Evolutionary conservation across 2,113 vertebrate species (phyloP).

Genomic region (Psittacara wagleri): DNA sequence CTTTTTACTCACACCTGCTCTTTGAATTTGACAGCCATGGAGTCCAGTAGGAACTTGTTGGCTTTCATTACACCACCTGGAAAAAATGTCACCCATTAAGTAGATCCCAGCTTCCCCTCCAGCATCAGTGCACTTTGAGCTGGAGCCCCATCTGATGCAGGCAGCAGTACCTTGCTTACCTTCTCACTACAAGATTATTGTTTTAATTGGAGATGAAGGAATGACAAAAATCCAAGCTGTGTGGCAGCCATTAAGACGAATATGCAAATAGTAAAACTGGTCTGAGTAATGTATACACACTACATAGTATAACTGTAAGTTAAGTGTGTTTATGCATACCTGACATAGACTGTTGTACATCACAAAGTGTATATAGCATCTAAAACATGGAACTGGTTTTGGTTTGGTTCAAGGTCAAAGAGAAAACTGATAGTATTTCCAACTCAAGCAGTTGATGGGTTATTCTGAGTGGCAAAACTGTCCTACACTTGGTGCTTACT

Average conservation of each 20-base stretch:
- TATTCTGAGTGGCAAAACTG: neutral
- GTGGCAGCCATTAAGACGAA: neutral
- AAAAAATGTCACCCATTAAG: neutral
- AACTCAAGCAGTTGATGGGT: neutral
- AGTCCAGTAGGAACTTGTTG: neutral
- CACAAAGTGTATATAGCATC: neutral
- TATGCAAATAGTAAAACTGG: neutral
- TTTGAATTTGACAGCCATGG: neutral
- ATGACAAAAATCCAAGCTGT: neutral
- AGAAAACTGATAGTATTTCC: neutral
- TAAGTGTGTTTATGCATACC: neutral
- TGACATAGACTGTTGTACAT: neutral
- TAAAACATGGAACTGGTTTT: neutral
- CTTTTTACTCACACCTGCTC: neutral
- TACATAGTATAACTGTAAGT: neutral
- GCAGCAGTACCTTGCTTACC: neutral
- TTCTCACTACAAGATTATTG: neutral
- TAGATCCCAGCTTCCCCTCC: neutral
- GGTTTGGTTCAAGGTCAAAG: neutral
- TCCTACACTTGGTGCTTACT: neutral
- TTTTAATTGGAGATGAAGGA: neutral
- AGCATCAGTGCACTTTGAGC: neutral
- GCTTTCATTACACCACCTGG: conserved; percentile 1
- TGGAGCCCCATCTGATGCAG: neutral
- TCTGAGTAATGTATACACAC: neutral